Conservation (phyloP, 1,140 invertebrate species). For the Chironomus tepperi region DNA sequence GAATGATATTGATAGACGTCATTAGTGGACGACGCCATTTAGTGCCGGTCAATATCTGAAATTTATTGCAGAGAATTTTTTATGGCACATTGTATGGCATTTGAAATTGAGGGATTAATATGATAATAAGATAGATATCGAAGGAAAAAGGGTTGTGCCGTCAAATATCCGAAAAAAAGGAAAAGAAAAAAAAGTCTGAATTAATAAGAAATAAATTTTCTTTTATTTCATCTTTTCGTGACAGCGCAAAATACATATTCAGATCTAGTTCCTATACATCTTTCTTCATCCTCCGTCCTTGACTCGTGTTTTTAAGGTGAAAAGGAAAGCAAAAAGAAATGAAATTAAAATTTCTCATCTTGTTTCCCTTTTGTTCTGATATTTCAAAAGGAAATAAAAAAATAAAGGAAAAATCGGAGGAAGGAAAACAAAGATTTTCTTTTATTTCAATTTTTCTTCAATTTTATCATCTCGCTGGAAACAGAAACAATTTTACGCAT, state of each 20-base stretch:
- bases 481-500: constrained; percentile 22
- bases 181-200: not conserved
- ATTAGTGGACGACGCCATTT: too few relatives aligned
- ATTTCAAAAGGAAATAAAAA: not conserved
- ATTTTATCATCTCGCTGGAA: constrained; percentile 18
- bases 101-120: not conserved
- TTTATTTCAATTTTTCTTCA: not conserved
- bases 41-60: not conserved
- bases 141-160: not conserved
- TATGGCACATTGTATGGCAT: not conserved
- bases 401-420: not conserved
- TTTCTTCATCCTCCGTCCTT: not conserved
- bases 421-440: not conserved
- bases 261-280: not conserved
- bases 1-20: too few relatives aligned
- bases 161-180: not conserved
- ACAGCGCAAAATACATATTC: constrained; percentile 1
- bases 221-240: not conserved
- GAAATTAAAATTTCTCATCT: constrained; percentile 9
- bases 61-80: not conserved
- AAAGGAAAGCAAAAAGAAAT: not conserved
- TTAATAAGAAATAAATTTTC: constrained; percentile 15
- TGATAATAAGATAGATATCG: not conserved
- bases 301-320: not conserved
- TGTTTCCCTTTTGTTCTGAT: not conserved